Evolutionary conservation across 1,140 invertebrate genomes (phyloP), one percentile per base, ranked within the genome.

Genomic region (Procambarus virginalis): DNA sequence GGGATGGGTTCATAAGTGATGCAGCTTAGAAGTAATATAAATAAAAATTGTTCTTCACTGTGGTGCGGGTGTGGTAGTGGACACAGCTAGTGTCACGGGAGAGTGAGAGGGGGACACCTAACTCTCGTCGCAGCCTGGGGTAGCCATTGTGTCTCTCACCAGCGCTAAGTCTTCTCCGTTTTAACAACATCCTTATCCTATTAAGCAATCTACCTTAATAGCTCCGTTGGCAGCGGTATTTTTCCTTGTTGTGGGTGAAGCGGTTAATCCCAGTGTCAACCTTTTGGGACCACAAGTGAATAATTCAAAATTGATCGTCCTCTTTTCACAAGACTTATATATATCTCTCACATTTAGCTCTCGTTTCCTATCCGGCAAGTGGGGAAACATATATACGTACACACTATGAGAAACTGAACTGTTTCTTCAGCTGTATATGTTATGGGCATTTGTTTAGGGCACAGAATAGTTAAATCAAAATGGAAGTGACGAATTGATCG

Each of bases 121-220:
- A 78, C 76, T 9, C 75, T 34, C 8, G 49, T 45, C 76, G 17
- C 75, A 10, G 8, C 46, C 68, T 20, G 6, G 20, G 22, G n/a
- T 46, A 8, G 48, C 20, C 64, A 73, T 17, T 58, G 12, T 55
- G 58, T 86, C 84, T 64, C 76, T 86, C 84, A 79, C 5, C 84
- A 86, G 6, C 58, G 1, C 12, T 34, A 55, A 48, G 79, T 34
- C 49, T 79, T 58, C 58, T 20, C 76, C 22, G 60, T 48, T 14
- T 70, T 77, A 76, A 86, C 84, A 78, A 78, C 84, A 68, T 86
- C 84, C 84, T 79, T 48, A 46, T 79, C 84, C 75, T 79, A 64
- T 86, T 86, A 86, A 86, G 68, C 75, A 5, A 77, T 64, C 84
- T 20, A 22, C 60, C 76, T 64, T 79, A 86, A 86, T 68, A 77